These are phyloP conservation scores for Hemibagrus guttatus DNA, from an alignment of 2,797 vertebrate species.

Conservation along the genomic window DNA sequence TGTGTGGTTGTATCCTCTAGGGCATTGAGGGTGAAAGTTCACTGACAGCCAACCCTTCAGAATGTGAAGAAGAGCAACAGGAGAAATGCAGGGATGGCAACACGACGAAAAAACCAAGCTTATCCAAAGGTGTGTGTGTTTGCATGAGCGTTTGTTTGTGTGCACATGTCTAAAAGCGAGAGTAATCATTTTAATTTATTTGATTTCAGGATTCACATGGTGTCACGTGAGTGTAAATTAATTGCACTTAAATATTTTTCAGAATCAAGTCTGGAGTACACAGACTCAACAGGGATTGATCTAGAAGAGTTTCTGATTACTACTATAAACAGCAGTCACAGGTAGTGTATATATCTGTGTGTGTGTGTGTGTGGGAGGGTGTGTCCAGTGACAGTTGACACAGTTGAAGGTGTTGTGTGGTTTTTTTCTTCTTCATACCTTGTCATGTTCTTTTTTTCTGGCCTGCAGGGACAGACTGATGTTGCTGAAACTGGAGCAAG, in stretches of 20 bases:
- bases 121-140: constrained; percentile 81
- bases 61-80: constrained; percentile 82
- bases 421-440: neutral
- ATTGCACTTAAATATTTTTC: constrained; percentile 65
- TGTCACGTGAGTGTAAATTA: constrained; percentile 30
- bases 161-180: neutral
- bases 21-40: constrained; percentile 71
- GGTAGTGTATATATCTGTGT: constrained; percentile 59
- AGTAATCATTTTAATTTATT: neutral
- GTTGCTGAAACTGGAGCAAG: constrained; percentile 94
- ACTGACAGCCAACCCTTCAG: constrained; percentile 78
- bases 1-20: constrained; percentile 65
- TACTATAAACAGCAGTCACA: constrained; percentile 93
- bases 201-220: neutral
- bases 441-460: constrained; percentile 12
- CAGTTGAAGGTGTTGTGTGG: neutral
- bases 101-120: constrained; percentile 77
- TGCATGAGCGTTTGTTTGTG: neutral
- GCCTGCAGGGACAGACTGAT: constrained; percentile 88
- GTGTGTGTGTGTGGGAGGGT: neutral
- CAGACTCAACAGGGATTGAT: constrained; percentile 94
- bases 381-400: neutral
- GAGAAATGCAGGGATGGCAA: constrained; percentile 84
- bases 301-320: constrained; percentile 90
- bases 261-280: constrained; percentile 93